Evolutionary conservation across 2,888 invertebrate genomes (phyloP).

Genomic region (Andrena trimmerana): DNA sequence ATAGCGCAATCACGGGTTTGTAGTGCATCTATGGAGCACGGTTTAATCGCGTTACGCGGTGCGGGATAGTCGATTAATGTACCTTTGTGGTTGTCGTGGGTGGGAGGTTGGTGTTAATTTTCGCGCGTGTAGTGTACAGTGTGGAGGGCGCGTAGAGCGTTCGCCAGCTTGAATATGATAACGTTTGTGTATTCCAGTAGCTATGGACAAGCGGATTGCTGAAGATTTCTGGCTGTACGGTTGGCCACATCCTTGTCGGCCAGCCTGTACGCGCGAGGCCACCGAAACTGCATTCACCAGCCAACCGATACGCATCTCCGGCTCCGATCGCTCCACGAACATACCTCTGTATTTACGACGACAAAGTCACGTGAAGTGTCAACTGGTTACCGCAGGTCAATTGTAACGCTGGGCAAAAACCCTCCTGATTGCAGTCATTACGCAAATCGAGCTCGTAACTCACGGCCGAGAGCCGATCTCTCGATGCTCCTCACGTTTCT

Average conservation of each 20-base stretch:
- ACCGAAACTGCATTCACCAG: not conserved
- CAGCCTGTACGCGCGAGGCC: not conserved
- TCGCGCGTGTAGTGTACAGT: too few species aligned
- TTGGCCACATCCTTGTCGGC: not conserved
- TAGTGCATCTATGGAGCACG: too few species aligned
- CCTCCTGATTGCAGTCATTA: slow-evolving; percentile 47
- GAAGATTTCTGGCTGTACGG: too few species aligned
- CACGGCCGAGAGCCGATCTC: slow-evolving; percentile 39
- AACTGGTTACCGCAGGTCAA: slow-evolving; percentile 33
- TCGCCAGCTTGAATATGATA: too few species aligned
- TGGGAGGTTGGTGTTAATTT: too few species aligned
- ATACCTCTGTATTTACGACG: not conserved
- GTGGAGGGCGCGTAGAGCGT: too few species aligned
- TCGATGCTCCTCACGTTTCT: slow-evolving; percentile 44
- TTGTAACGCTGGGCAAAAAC: slow-evolving; percentile 30
- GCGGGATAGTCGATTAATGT: too few species aligned
- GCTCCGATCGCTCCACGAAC: not conserved
- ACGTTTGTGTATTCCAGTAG: too few species aligned
- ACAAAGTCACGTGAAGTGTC: slow-evolving; percentile 10
- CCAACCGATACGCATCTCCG: not conserved
- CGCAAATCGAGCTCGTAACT: slow-evolving; percentile 58
- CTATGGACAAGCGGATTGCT: too few species aligned
- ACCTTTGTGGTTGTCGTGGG: too few species aligned
- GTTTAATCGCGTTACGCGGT: too few species aligned
- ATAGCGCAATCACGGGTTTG: too few species aligned